Evolutionary conservation across 2,797 vertebrate genomes (phyloP).

Genomic region (Sternotherus odoratus): DNA sequence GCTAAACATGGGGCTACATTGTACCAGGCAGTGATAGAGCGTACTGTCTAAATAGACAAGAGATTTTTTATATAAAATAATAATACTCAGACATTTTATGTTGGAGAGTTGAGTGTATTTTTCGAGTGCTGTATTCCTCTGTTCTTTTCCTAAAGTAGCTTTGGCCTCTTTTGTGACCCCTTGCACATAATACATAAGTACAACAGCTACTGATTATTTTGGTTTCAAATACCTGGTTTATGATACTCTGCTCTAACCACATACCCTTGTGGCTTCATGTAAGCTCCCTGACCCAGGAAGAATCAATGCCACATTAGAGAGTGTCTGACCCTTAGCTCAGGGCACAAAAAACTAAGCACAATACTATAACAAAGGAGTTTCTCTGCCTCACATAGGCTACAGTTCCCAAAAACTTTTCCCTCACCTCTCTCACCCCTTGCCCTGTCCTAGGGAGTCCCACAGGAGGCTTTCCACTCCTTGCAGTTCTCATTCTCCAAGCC

Average conservation of each 20-base stretch:
- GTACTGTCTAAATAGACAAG: background rate
- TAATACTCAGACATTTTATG: background rate
- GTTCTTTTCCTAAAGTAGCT: background rate
- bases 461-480: background rate
- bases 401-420: background rate
- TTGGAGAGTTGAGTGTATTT: background rate
- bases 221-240: background rate
- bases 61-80: no score
- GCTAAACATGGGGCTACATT: background rate
- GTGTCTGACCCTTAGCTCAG: background rate
- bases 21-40: background rate
- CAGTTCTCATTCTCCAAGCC: background rate
- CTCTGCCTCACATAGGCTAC: background rate
- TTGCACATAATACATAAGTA: background rate
- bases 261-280: background rate
- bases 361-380: background rate
- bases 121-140: background rate
- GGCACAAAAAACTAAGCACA: background rate
- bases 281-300: background rate
- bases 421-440: background rate
- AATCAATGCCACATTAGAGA: background rate
- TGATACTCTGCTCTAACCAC: background rate
- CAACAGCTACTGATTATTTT: fast-evolving
- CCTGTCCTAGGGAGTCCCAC: background rate
- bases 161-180: background rate